Evolutionary conservation across 2,113 vertebrate species (phyloP).

Genomic region (Octodon degus): DNA sequence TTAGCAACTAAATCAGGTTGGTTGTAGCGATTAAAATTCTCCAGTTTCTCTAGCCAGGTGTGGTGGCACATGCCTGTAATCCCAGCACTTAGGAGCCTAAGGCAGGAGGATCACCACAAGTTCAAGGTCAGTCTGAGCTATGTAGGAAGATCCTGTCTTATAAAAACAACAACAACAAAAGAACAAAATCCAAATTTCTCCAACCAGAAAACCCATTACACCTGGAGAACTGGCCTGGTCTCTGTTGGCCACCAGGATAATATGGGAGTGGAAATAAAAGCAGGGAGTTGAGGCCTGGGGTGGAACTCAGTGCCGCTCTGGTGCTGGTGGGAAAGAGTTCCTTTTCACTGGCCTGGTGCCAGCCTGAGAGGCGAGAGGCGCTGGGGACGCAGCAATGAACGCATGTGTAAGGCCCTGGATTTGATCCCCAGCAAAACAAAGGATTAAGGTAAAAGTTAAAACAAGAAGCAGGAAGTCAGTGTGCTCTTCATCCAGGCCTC

Average conservation of each 20-base stretch:
- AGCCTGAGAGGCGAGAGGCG: background rate
- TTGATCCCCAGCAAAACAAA: background rate
- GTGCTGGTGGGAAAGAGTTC: background rate
- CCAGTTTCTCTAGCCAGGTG: background rate
- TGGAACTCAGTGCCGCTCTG: background rate
- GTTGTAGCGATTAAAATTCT: constrained; percentile 24
- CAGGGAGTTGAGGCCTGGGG: background rate
- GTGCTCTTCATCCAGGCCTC: background rate
- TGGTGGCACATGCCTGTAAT: background rate
- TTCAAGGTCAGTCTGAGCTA: background rate
- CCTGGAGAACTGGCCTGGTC: background rate
- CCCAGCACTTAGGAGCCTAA: background rate
- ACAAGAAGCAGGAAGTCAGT: background rate
- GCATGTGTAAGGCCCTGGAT: background rate
- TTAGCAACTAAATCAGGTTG: background rate
- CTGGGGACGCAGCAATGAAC: background rate
- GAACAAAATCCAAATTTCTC: background rate
- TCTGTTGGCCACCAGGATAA: background rate
- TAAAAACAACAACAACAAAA: background rate
- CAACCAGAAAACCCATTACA: constrained; percentile 6
- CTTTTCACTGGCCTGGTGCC: background rate
- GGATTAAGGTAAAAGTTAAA: background rate
- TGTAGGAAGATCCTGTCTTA: background rate
- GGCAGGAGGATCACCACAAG: background rate
- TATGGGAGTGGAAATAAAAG: background rate